Evolutionary conservation across 30 jellyfish, hydroid and myxozoan genomes (phyloP).

Genomic region (Hydra vulgaris): DNA sequence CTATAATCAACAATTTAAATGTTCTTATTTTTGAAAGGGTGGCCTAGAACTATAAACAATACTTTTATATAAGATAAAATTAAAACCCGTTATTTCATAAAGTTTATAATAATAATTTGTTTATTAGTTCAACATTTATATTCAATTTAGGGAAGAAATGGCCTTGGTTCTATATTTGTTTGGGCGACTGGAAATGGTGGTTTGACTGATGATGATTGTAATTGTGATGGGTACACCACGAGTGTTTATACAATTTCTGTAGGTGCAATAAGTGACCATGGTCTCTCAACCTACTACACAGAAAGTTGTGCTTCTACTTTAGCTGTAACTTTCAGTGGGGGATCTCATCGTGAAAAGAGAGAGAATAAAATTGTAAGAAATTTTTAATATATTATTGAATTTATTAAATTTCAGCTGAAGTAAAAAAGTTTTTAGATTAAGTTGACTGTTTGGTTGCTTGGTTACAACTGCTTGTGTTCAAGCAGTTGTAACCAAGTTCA

Average conservation of each 20-base stretch:
- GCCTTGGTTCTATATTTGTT: constrained; percentile 93
- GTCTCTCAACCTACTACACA: constrained; percentile 93
- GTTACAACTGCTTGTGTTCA: not conserved
- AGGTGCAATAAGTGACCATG: constrained; percentile 99
- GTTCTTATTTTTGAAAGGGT: not conserved
- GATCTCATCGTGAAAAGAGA: constrained; percentile 96
- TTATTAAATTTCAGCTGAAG: no score
- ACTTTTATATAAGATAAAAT: no score
- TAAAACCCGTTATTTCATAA: no score
- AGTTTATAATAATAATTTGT: no score
- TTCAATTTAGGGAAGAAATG: constrained; percentile 95
- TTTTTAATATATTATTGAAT: no score
- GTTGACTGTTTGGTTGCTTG: not conserved
- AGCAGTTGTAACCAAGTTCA: no score
- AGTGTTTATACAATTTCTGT: constrained; percentile 86
- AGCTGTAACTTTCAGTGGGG: constrained; percentile 99
- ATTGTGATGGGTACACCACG: constrained; percentile 99
- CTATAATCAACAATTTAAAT: not conserved
- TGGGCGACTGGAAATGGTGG: constrained; percentile 99
- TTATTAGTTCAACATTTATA: not conserved
- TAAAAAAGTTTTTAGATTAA: no score
- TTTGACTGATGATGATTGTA: constrained; percentile 96
- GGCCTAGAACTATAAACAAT: no score
- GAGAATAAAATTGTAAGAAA: constrained; percentile 87
- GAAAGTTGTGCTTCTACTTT: constrained; percentile 99